A percentile compares a stretch with the other conserved stretches of the same genome.
These are phyloP conservation scores for Nymphalis polychloros DNA, from an alignment of 2,888 invertebrate species.

Conservation along the genomic window DNA sequence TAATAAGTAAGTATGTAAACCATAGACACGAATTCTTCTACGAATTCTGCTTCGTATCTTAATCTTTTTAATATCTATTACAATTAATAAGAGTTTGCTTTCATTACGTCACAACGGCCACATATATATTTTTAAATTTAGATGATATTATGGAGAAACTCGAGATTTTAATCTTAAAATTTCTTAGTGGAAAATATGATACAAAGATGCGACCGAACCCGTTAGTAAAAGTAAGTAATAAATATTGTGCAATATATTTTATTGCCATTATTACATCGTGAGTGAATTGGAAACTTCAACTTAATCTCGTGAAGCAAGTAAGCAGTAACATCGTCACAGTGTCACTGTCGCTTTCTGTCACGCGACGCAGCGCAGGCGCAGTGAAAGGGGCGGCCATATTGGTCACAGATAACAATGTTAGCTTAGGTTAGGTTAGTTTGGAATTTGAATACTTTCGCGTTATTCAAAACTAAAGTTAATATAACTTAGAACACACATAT, in stretches of 20 bases:
- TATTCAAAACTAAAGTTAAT: not conserved
- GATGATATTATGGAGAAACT: too few relatives aligned
- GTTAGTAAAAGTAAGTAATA: not conserved
- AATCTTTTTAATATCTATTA: too few relatives aligned
- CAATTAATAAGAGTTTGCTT: too few relatives aligned
- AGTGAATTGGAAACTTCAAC: slow-evolving; percentile 14
- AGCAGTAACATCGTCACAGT: slow-evolving; percentile 34
- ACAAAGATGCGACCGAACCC: not conserved
- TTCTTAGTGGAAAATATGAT: not conserved
- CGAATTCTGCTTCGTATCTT: too few relatives aligned
- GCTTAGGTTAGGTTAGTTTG: slow-evolving; percentile 29
- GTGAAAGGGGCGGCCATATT: slow-evolving; percentile 45
- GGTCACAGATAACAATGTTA: slow-evolving; percentile 32
- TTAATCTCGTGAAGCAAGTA: slow-evolving; percentile 19
- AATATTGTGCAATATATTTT: slow-evolving; percentile 2
- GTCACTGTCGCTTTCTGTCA: slow-evolving; percentile 50
- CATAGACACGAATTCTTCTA: too few relatives aligned
- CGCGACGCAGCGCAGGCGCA: slow-evolving; percentile 40
- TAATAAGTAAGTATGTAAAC: too few relatives aligned
- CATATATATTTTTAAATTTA: not conserved
- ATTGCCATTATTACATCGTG: slow-evolving; percentile 3
- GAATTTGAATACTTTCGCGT: slow-evolving; percentile 21
- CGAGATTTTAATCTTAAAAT: too few relatives aligned
- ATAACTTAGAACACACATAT: not conserved
- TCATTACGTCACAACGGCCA: too few relatives aligned